Conservation (phyloP, 2,797 vertebrate species). For the Hypotaenidia philippensis region DNA sequence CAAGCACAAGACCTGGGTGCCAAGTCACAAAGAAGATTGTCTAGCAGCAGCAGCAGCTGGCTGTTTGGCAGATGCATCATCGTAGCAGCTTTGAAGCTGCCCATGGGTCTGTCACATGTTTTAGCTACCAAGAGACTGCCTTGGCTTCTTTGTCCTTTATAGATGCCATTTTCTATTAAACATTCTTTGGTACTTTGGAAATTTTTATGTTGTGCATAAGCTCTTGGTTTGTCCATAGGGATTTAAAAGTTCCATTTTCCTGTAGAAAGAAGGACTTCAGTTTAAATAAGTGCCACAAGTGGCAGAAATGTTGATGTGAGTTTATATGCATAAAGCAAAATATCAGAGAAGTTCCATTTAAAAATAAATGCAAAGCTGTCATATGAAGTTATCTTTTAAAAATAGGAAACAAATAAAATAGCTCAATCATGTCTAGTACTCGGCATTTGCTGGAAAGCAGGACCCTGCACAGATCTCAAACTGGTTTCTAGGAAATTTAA, state of each 20-base stretch:
- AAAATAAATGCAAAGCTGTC: neutral
- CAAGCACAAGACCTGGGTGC: conserved; percentile 40
- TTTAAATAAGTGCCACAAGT: neutral
- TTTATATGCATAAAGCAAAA: neutral
- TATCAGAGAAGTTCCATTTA: neutral
- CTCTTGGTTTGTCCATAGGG: neutral
- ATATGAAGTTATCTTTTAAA: neutral
- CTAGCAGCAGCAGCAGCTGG: conserved; percentile 77
- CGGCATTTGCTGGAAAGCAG: neutral
- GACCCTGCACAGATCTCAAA: neutral
- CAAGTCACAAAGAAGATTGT: conserved; percentile 69
- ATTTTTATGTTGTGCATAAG: conserved; percentile 3
- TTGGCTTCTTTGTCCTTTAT: conserved; percentile 63
- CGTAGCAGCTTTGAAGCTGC: conserved; percentile 76
- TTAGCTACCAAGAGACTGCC: conserved; percentile 61
- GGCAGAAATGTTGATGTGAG: neutral
- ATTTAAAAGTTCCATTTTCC: neutral
- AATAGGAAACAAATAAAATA: neutral
- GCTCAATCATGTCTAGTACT: neutral
- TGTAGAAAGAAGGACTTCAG: neutral
- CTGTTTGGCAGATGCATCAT: conserved; percentile 74
- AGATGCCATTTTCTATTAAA: conserved; percentile 71
- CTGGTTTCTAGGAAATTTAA: neutral
- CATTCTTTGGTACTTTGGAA: conserved; percentile 30
- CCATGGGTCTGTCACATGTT: conserved; percentile 70